phyloP scores from a whole-genome alignment of 2,888 invertebrate species.

The Apamea crenata region DNA sequence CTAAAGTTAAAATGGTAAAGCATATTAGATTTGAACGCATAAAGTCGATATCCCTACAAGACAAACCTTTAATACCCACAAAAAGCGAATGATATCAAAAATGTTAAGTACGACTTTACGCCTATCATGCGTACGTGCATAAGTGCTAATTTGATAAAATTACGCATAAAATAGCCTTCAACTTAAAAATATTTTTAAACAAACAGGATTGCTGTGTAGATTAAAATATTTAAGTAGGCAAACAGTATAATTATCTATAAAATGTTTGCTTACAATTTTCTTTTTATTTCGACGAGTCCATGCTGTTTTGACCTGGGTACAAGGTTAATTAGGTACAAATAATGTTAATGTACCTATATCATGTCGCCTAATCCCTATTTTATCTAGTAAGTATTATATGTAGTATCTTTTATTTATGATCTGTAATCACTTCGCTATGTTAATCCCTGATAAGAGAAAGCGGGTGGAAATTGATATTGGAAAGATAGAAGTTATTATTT shows the following conservation, averaged over 20 bases:
- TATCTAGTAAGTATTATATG: slow-evolving; percentile 26
- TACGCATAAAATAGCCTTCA: not conserved
- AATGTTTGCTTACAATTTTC: not conserved
- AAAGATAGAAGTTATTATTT: slow-evolving; percentile 31
- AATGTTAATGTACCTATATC: slow-evolving; percentile 27
- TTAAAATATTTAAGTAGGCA: not conserved
- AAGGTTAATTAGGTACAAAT: slow-evolving; percentile 44
- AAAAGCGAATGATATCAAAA: not conserved
- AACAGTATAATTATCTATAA: not conserved
- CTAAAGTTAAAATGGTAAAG: slow-evolving; percentile 16
- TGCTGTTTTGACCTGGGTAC: slow-evolving; percentile 28
- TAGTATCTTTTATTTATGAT: slow-evolving; percentile 4
- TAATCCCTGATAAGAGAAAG: slow-evolving; percentile 46
- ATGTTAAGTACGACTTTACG: too few species aligned
- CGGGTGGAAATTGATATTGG: slow-evolving; percentile 25
- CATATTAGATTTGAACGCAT: not conserved
- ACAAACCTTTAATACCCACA: not conserved
- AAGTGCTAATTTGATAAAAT: slow-evolving; percentile 4
- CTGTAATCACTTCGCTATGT: slow-evolving; percentile 15
- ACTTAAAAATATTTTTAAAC: not conserved
- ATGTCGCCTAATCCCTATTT: slow-evolving; percentile 14
- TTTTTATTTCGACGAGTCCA: not conserved
- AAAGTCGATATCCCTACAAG: not conserved
- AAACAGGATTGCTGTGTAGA: not conserved
- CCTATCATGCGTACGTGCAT: not conserved